phyloP scores from a whole-genome alignment of 2,797 vertebrate species.

The Aotus griseimembra region DNA sequence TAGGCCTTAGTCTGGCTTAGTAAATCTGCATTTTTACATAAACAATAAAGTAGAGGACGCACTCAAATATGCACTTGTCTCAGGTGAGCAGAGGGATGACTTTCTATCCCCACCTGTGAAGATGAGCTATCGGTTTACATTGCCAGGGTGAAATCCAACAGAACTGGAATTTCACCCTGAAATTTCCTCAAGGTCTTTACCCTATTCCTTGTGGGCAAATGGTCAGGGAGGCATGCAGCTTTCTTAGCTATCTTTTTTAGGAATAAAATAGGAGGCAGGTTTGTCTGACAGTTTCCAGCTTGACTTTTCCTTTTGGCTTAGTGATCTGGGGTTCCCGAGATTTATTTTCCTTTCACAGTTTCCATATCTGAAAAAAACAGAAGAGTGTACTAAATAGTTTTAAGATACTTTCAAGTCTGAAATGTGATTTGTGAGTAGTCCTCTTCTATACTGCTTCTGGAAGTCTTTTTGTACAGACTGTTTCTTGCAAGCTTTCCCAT shows the following conservation, averaged over 20 bases:
- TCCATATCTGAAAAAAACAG: not conserved
- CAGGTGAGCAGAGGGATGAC: not conserved
- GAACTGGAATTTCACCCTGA: not conserved
- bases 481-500: not conserved
- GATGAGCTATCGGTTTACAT: not conserved
- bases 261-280: not conserved
- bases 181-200: not conserved
- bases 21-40: not conserved
- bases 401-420: not conserved
- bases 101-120: too few relatives aligned
- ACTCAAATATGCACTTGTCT: not conserved
- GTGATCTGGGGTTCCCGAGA: not conserved
- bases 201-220: not conserved
- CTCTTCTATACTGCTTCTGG: not conserved
- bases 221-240: not conserved
- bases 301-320: not conserved
- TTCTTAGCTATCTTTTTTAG: not conserved
- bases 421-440: not conserved
- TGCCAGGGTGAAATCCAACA: not conserved
- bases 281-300: not conserved
- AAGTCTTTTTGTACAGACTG: not conserved
- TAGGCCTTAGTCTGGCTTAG: not conserved
- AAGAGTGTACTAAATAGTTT: not conserved
- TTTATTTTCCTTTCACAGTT: not conserved
- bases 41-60: not conserved